Percentiles rank a stretch among this genome's conserved stretches.
Evolutionary conservation across 1,140 invertebrate genomes (phyloP).

Genomic region (Planococcus citri): DNA sequence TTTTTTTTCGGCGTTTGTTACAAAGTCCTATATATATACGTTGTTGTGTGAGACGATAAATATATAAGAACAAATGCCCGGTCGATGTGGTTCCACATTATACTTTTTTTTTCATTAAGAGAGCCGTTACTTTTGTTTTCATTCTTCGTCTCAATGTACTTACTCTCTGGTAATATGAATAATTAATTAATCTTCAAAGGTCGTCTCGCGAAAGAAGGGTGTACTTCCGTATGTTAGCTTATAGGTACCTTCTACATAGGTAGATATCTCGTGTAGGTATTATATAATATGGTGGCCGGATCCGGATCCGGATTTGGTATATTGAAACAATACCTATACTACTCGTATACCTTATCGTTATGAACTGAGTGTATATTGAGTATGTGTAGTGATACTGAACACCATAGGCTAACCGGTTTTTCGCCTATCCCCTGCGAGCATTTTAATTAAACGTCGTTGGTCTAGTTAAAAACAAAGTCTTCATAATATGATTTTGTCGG

Average conservation of each 20-base stretch:
- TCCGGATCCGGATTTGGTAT: too few species aligned
- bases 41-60: too few species aligned
- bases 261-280: too few species aligned
- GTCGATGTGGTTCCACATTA: too few species aligned
- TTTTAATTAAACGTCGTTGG: background rate
- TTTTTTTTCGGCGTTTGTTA: too few species aligned
- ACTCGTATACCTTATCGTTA: too few species aligned
- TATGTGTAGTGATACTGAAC: too few species aligned
- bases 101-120: background rate
- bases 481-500: background rate
- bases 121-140: background rate
- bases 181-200: constrained; percentile 19
- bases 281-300: too few species aligned
- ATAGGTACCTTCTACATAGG: too few species aligned
- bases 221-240: background rate
- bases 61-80: background rate
- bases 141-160: background rate
- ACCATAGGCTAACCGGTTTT: background rate
- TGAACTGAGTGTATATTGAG: background rate
- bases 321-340: too few species aligned
- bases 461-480: background rate
- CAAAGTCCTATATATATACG: too few species aligned
- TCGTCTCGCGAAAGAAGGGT: background rate
- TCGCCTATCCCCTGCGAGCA: background rate
- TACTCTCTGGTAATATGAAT: too few species aligned